Percentiles rank a stretch among this genome's conserved stretches.
phyloP scores from a whole-genome alignment of 1,140 invertebrate species.

The Nixonia krombeini region DNA sequence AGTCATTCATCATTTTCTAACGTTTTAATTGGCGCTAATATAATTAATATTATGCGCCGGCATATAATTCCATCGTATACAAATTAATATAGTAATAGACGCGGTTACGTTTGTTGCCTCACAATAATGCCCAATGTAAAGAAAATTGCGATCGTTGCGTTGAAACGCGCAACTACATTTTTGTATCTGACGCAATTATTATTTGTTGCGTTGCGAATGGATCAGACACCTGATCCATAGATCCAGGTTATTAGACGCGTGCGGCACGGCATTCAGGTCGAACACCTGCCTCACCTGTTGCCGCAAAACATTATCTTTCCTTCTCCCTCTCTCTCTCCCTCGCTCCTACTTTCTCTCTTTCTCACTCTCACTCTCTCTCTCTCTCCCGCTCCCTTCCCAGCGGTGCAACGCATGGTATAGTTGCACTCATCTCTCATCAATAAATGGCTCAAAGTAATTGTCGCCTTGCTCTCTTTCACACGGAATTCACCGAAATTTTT shows the following conservation, averaged over 20 bases:
- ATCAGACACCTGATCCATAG: constrained; percentile 68
- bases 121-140: too few species aligned
- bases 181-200: constrained; percentile 51
- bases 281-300: constrained; percentile 72
- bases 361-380: constrained; percentile 24
- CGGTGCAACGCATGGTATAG: constrained; percentile 48
- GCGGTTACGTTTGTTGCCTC: too few species aligned
- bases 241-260: constrained; percentile 69
- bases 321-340: constrained; percentile 43
- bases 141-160: too few species aligned
- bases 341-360: constrained; percentile 16
- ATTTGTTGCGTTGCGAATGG: constrained; percentile 50
- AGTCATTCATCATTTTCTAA: too few species aligned
- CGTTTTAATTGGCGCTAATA: too few species aligned
- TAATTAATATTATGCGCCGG: too few species aligned
- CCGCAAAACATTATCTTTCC: constrained; percentile 70
- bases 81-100: too few species aligned
- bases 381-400: constrained; percentile 29
- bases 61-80: too few species aligned
- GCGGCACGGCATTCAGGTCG: constrained; percentile 67
- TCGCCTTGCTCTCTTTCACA: constrained; percentile 32
- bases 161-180: too few species aligned
- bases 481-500: constrained; percentile 32
- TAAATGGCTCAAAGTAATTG: constrained; percentile 65
- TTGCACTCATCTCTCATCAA: constrained; percentile 61